Conservation (phyloP, 2,888 invertebrate genomes). For the Shargacucullia verbasci region DNA sequence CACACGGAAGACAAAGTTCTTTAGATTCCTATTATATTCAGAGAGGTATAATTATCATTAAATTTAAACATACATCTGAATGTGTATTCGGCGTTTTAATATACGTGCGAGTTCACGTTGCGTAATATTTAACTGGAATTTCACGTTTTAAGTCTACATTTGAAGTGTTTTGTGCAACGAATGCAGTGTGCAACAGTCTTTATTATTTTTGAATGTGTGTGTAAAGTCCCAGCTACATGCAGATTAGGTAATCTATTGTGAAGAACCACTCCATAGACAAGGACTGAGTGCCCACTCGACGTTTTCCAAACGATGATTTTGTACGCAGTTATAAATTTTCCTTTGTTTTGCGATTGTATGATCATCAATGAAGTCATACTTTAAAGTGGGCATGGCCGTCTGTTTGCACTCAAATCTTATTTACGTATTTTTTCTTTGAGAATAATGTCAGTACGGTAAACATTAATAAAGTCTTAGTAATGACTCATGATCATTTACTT, state of each 20-base stretch:
- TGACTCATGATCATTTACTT: slow-evolving; percentile 45
- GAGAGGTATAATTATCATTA: slow-evolving; percentile 17
- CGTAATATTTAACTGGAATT: slow-evolving; percentile 50
- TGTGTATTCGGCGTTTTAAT: slow-evolving; percentile 28
- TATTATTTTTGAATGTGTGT: slow-evolving; percentile 33
- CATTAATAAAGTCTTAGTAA: slow-evolving; percentile 29
- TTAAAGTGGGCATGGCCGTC: slow-evolving; percentile 20
- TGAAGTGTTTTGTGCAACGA: slow-evolving; percentile 53
- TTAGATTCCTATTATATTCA: slow-evolving; percentile 7
- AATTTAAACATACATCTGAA: slow-evolving; percentile 20
- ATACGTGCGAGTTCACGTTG: slow-evolving; percentile 37
- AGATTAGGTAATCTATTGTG: slow-evolving; percentile 50
- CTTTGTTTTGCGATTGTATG: slow-evolving; percentile 34
- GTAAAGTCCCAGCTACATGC: slow-evolving; percentile 25
- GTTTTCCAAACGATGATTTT: slow-evolving; percentile 18
- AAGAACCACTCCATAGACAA: slow-evolving; percentile 28
- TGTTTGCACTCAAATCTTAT: slow-evolving; percentile 14
- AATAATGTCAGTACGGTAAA: slow-evolving; percentile 25
- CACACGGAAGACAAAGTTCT: not conserved
- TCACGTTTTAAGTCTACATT: slow-evolving; percentile 52
- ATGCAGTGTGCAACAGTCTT: slow-evolving; percentile 46
- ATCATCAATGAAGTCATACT: slow-evolving; percentile 51
- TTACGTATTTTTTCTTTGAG: slow-evolving; percentile 30
- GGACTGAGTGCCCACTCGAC: slow-evolving; percentile 11
- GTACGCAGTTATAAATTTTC: slow-evolving; percentile 20